These are phyloP conservation scores for Meta bourneti DNA, from an alignment of 2,888 invertebrate species.

Conservation along the genomic window DNA sequence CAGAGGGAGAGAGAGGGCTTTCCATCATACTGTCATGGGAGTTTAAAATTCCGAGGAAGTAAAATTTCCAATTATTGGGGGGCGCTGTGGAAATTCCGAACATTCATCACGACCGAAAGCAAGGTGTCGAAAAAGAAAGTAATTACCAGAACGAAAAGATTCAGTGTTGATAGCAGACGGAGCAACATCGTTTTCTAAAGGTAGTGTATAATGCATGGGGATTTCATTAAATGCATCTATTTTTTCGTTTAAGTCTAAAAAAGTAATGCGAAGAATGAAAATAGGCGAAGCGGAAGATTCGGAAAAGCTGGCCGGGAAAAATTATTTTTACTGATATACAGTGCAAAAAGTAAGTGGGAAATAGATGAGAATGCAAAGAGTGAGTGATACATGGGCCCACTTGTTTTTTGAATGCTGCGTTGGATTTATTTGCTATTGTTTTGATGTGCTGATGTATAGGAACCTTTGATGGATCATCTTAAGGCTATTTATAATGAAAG, in stretches of 20 bases:
- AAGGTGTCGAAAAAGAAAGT: slow-evolving; percentile 32
- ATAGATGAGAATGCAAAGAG: background rate
- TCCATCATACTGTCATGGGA: slow-evolving; percentile 36
- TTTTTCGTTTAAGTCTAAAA: background rate
- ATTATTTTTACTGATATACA: background rate
- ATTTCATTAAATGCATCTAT: background rate
- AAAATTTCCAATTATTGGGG: slow-evolving; percentile 48
- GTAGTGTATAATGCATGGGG: background rate
- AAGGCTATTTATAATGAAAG: no score
- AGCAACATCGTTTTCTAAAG: background rate
- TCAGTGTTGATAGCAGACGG: background rate
- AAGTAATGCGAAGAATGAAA: background rate
- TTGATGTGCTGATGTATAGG: background rate
- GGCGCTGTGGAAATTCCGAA: slow-evolving; percentile 21
- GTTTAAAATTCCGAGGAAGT: slow-evolving; percentile 9
- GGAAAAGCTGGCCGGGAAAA: background rate
- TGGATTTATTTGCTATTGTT: background rate
- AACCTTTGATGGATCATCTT: background rate
- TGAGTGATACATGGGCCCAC: background rate
- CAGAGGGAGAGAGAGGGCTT: background rate
- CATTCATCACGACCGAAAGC: slow-evolving; percentile 9
- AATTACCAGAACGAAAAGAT: slow-evolving; percentile 6
- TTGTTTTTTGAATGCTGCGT: background rate
- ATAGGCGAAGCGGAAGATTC: background rate
- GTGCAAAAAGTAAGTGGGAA: background rate